Conservation (phyloP, 35 echinoderm and acorn worm species). For the Amphiura filiformis region DNA sequence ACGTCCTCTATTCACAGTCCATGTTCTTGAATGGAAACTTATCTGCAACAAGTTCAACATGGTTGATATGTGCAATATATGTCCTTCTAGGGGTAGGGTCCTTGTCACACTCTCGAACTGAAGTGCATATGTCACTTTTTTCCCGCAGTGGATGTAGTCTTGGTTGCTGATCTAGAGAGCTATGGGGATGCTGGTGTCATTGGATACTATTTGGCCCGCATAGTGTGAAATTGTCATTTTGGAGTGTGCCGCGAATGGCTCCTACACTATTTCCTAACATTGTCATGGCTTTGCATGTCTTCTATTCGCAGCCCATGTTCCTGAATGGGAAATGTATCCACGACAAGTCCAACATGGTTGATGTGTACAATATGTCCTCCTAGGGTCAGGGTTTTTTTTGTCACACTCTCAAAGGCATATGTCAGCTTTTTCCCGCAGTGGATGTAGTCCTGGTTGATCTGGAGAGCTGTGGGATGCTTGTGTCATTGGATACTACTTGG, state of each 20-base stretch:
- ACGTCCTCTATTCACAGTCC: no score
- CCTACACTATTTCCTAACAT: no score
- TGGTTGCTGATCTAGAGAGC: neutral
- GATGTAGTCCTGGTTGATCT: constrained; percentile 1
- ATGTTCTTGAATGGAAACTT: no score
- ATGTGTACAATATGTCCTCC: no score
- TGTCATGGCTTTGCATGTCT: no score
- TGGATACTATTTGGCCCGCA: neutral
- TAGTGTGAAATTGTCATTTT: neutral
- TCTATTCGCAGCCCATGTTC: no score
- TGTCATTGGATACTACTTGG: neutral
- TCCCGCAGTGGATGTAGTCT: neutral
- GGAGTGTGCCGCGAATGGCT: neutral
- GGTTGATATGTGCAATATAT: no score
- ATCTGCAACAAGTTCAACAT: no score
- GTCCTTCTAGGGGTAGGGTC: neutral
- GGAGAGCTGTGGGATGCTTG: neutral
- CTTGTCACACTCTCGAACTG: neutral
- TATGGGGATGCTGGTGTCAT: neutral
- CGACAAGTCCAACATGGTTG: no score
- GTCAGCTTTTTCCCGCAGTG: neutral
- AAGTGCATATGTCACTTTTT: neutral
- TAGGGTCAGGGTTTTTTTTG: no score
- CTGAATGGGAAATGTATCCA: no score
- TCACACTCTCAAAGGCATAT: neutral